Percentiles rank a stretch among this genome's conserved stretches.
Conservation (phyloP, 2,888 invertebrate species). For the Cantharis rufa region DNA sequence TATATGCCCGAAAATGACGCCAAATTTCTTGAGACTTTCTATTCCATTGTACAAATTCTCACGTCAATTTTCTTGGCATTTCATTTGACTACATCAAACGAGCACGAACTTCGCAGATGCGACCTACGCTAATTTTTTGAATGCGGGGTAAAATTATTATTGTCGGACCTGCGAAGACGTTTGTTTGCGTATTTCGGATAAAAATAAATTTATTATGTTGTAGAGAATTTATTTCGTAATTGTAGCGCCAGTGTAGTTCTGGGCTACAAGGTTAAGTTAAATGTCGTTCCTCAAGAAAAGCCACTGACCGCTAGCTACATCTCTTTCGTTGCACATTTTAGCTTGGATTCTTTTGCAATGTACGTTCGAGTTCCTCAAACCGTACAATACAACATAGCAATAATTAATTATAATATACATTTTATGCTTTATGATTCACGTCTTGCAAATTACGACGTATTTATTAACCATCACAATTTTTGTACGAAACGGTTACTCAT, state of each 20-base stretch:
- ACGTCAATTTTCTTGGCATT: slow-evolving; percentile 19
- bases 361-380: not conserved
- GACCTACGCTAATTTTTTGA: slow-evolving; percentile 7
- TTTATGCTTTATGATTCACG: not conserved
- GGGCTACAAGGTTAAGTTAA: slow-evolving; percentile 38
- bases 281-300: slow-evolving; percentile 33
- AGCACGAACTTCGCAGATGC: slow-evolving; percentile 2
- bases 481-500: not conserved
- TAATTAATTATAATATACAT: not conserved
- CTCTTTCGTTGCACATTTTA: not conserved
- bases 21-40: not conserved
- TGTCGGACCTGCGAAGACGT: not conserved
- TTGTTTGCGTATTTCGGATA: not conserved
- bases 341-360: not conserved
- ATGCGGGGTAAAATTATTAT: slow-evolving; percentile 7
- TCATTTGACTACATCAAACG: not conserved
- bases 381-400: not conserved
- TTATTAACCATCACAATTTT: not conserved
- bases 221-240: not conserved
- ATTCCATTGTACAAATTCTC: slow-evolving; percentile 4
- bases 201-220: not conserved
- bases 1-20: not conserved
- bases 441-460: not conserved
- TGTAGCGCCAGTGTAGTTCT: slow-evolving; percentile 27
- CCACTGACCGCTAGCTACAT: slow-evolving; percentile 32